phyloP scores from a whole-genome alignment of 2,797 vertebrate genomes.

The Myiotriccus ornatus region DNA sequence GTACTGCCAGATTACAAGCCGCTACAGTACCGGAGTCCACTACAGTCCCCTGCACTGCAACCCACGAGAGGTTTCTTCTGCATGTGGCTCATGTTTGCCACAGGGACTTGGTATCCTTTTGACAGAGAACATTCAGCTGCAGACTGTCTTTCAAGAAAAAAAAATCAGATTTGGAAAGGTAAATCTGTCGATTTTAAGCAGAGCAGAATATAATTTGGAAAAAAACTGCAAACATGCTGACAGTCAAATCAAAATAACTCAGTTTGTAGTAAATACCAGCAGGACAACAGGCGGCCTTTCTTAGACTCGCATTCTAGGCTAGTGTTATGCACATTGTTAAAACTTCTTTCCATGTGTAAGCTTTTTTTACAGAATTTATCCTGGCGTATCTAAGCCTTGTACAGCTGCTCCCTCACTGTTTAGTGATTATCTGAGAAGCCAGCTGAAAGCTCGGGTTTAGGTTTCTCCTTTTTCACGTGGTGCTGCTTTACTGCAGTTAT shows the following conservation, averaged over 20 bases:
- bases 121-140: neutral
- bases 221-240: neutral
- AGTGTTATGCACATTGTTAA: neutral
- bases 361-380: constrained; percentile 12
- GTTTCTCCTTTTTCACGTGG: neutral
- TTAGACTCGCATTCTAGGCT: neutral
- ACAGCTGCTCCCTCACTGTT: neutral
- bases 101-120: neutral
- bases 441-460: neutral
- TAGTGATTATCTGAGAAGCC: neutral
- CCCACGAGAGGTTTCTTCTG: neutral
- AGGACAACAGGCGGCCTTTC: neutral
- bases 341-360: neutral
- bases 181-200: neutral
- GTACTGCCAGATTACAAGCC: neutral
- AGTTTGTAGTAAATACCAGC: neutral
- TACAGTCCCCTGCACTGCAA: neutral
- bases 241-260: neutral
- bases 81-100: accelerated
- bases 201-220: neutral
- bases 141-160: neutral
- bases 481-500: neutral
- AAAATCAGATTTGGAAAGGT: neutral
- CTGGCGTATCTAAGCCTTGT: neutral
- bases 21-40: neutral